Evolutionary conservation across 1,140 invertebrate species (phyloP).

Genomic region (Diachasma alloeum): DNA sequence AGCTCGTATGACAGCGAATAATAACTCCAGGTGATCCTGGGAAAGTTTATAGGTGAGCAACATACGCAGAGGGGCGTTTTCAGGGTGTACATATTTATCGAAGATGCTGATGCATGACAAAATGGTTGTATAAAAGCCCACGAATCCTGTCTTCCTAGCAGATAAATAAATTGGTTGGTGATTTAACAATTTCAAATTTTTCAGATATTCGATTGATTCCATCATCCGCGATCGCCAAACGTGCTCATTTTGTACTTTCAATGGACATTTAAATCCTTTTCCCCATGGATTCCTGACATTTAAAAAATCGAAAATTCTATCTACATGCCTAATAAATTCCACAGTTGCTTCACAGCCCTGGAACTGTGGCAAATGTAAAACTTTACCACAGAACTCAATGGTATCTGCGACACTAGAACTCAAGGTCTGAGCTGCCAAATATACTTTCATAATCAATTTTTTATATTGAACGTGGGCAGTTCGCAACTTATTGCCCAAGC

Average conservation of each 20-base stretch:
- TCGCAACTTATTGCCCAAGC: constrained; percentile 9
- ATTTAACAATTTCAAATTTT: neutral
- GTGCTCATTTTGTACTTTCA: constrained; percentile 21
- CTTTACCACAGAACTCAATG: constrained; percentile 10
- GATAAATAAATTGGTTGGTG: constrained; percentile 21
- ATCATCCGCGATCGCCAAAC: constrained; percentile 18
- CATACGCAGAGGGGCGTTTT: no score
- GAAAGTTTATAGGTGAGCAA: constrained; percentile 37
- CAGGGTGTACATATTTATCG: constrained; percentile 34
- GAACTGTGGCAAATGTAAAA: neutral
- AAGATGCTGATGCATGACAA: constrained; percentile 24
- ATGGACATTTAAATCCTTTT: constrained; percentile 26
- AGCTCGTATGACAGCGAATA: constrained; percentile 35
- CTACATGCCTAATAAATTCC: constrained; percentile 29
- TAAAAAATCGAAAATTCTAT: constrained; percentile 36
- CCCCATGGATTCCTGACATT: constrained; percentile 33
- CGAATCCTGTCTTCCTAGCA: constrained; percentile 25
- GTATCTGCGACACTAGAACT: constrained; percentile 37
- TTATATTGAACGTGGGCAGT: constrained; percentile 4
- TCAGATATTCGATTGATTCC: neutral
- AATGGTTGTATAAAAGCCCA: constrained; percentile 32
- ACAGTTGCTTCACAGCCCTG: constrained; percentile 12
- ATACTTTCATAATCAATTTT: constrained; percentile 26
- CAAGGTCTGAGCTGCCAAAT: constrained; percentile 36
- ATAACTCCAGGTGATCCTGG: constrained; percentile 40